Base-by-base conservation (phyloP, 2,113 vertebrate species). In the Talpa occidentalis region DNA sequence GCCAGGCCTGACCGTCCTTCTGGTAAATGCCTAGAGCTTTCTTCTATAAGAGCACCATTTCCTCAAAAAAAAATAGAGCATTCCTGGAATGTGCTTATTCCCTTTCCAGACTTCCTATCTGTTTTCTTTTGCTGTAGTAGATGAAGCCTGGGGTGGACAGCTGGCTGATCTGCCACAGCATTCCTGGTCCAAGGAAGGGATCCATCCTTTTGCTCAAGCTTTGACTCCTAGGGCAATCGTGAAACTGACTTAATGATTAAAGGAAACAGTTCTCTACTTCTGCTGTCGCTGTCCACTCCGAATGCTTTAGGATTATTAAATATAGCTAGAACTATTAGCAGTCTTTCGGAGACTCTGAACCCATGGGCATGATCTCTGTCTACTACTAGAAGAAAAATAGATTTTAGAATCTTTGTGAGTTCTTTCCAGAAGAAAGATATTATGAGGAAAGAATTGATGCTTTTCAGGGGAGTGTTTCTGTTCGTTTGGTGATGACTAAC, bases 401-500 rank as follows among this genome's bases (percentile, higher is more conserved):
- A 76, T 62, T 91, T 80, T 8, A 2, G 59, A 76, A 52, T 12
- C 76, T 74, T 60, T 47, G 44, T 66, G 82, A 72, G 70, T 72
- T 52, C 22, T 84, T 79, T 90, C 56, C 35, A 74, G 82, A 88
- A 78, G 90, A 84, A 77, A 85, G 66, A 60, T 80, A n/a, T 52
- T 32, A 14, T 76, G 30, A 93, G 54, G 72, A 93, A 76, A 74
- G 74, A 77, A 44, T 15, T 90, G 72, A 84, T 47, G 32, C 49
- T n/a, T n/a, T n/a, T n/a, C 3, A n/a, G 32, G 62, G 62, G 66
- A 66, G 70, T 52, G 81, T 88, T 74, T 74, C 49, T 87, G 37
- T 56, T 88, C 44, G 28, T 26, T 59, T 74, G 35, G 59, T 54
- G 66, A 67, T 95, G 95, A 94, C 70, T 88, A 92, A 88, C 52